These are phyloP conservation scores for Gymnoscopelus microlampas DNA, from an alignment of 2,797 vertebrate species.

Conservation along the genomic window DNA sequence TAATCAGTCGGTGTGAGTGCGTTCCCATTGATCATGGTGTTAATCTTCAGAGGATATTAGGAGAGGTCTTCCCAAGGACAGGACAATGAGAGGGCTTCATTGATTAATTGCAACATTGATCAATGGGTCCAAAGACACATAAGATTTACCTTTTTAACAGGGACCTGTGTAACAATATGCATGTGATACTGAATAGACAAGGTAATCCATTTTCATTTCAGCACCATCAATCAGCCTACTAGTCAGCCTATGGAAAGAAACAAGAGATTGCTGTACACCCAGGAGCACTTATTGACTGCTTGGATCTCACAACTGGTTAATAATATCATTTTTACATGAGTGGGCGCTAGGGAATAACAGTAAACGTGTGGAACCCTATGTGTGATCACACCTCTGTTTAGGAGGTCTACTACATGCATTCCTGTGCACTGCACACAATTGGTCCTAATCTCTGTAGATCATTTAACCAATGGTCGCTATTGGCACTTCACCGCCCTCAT, in stretches of 20 bases:
- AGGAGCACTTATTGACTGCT: not conserved
- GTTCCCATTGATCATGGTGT: constrained; percentile 71
- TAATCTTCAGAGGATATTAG: constrained; percentile 72
- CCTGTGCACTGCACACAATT: constrained; percentile 58
- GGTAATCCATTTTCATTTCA: constrained; percentile 38
- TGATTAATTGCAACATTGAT: constrained; percentile 69
- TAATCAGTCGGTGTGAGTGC: constrained; percentile 46
- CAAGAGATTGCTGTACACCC: not conserved
- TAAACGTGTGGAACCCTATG: constrained; percentile 31
- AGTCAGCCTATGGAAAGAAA: not conserved
- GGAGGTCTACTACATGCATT: constrained; percentile 37
- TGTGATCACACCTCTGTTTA: constrained; percentile 56
- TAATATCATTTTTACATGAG: constrained; percentile 6
- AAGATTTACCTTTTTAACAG: constrained; percentile 53
- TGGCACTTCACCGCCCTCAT: constrained; percentile 37
- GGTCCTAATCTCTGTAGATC: constrained; percentile 58
- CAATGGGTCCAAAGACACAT: constrained; percentile 69
- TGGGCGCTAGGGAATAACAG: constrained; percentile 29
- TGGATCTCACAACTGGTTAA: constrained; percentile 10
- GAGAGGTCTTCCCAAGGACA: constrained; percentile 77
- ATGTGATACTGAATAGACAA: constrained; percentile 37
- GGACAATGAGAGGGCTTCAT: constrained; percentile 70
- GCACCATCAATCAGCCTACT: not conserved
- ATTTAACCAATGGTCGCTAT: not conserved
- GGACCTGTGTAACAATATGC: constrained; percentile 64